Base-by-base conservation (phyloP, 2,113 vertebrate species). In the Pterocles gutturalis region DNA sequence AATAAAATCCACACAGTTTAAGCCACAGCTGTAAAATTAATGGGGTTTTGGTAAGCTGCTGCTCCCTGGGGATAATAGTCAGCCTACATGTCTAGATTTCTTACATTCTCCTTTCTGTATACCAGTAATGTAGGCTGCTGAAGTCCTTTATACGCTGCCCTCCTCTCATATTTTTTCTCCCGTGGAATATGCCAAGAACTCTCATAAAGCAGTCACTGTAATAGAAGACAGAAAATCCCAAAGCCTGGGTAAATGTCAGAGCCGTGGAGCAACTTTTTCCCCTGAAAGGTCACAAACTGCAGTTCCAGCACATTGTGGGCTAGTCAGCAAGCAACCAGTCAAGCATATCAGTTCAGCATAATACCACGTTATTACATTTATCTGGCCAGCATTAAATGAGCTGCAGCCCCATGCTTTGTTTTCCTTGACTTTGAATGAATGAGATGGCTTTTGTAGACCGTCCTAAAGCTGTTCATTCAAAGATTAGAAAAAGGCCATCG, bases 221-320 rank as follows among this genome's bases (percentile, higher is more conserved):
- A 88, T 73, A 90, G 91, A 57, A 93, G 58, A 86, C 54, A 81
- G 81, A 93, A 96, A 96, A 31, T 83, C 87, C 81, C 75, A 93
- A 94, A 94, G 92, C 93, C 82, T 96, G 90, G 49, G 96, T 96
- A 96, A 97, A 97, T 96, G 90, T 96, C 94, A 96, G 41, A 3
- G 4, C 45, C 0, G 0, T 34, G 64, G 64, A 96, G 43, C 49
- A 88, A 83, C 90, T 88, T 91, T 86, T 55, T 88, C 87, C 85
- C 41, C 46, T 46, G 64, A 97, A 95, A 96, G 92, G 95, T 95
- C 95, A 96, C 46, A 77, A 64, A 17, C 67, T 86, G 85, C 75
- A 43, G 62, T 66, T 91, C 75, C 67, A 97, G 72, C 62, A 33
- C 43, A 34, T 7, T 73, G 71, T 38, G 62, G 90, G 51, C 85